Evolutionary conservation across 2,113 vertebrate species (phyloP).

Genomic region (Oceanites oceanicus): DNA sequence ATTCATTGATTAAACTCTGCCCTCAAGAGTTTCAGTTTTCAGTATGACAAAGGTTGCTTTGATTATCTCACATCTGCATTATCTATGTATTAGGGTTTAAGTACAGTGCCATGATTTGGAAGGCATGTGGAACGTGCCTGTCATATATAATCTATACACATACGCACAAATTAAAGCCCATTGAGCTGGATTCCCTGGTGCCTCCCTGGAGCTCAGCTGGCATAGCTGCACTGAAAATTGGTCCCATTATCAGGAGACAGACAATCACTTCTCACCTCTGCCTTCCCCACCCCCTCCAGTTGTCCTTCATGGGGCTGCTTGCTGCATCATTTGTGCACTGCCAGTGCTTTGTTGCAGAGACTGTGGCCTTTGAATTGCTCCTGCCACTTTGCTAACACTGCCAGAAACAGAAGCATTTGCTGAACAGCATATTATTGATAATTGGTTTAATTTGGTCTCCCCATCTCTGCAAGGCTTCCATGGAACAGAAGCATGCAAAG

Average conservation of each 20-base stretch:
- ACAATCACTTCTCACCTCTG: conserved; percentile 22
- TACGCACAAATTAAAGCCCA: conserved; percentile 31
- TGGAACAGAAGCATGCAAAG: not conserved
- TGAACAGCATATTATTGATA: not conserved
- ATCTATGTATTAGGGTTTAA: conserved; percentile 15
- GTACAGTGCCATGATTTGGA: conserved; percentile 1
- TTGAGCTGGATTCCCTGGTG: conserved; percentile 43
- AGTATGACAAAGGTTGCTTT: conserved; percentile 51
- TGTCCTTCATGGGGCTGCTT: not conserved
- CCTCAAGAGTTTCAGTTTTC: conserved; percentile 39
- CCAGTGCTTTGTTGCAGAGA: not conserved
- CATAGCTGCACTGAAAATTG: conserved; percentile 52
- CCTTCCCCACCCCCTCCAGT: not conserved
- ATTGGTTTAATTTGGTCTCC: not conserved
- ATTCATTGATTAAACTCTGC: conserved; percentile 52
- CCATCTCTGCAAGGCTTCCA: not conserved
- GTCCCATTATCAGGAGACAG: conserved; percentile 30
- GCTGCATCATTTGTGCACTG: not conserved
- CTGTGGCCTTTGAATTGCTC: not conserved
- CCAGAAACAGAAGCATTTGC: conserved; percentile 22
- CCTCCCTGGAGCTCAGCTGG: conserved; percentile 52
- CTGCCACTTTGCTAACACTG: not conserved
- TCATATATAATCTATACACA: conserved; percentile 24
- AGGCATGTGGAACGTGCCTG: conserved; percentile 47
- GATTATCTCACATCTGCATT: conserved; percentile 32